phyloP scores from a whole-genome alignment of 37 sponge, comb jelly and placozoan species.

The Corticium candelabrum region DNA sequence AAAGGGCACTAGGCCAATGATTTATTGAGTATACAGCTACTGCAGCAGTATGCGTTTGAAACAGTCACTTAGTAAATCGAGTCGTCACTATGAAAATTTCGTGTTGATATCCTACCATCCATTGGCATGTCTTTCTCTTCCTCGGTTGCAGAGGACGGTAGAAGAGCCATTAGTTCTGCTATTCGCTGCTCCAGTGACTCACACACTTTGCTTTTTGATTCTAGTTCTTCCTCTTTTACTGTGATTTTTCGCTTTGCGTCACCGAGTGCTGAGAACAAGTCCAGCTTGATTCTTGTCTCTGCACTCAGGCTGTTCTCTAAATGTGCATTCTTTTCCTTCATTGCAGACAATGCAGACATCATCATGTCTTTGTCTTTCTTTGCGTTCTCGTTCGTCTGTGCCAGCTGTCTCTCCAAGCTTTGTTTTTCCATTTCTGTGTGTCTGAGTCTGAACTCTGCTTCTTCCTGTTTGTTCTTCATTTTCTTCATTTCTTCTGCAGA shows the following conservation, averaged over 20 bases:
- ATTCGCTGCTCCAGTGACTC: background rate
- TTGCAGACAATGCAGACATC: background rate
- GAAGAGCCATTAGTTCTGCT: background rate
- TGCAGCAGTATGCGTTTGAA: too few species aligned
- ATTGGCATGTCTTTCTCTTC: too few species aligned
- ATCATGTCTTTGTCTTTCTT: background rate
- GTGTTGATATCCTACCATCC: too few species aligned
- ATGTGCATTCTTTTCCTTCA: background rate
- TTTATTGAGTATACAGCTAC: too few species aligned
- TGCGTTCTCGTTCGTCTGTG: background rate
- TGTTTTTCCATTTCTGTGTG: too few species aligned
- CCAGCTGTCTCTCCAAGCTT: too few species aligned
- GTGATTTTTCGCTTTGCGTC: background rate
- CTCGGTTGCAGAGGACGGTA: too few species aligned
- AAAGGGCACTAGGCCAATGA: too few species aligned
- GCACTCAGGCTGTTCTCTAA: background rate
- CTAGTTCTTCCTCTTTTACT: background rate
- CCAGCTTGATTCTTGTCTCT: background rate
- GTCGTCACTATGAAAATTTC: too few species aligned
- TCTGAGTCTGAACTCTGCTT: too few species aligned
- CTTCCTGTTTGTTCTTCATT: background rate
- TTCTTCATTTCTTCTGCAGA: background rate
- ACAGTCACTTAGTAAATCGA: too few species aligned
- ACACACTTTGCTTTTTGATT: background rate
- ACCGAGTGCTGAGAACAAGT: background rate